Evolutionary conservation across 2,888 invertebrate species (phyloP), one percentile per base, ranked within the genome.

Genomic region (Caradrina kadenii): DNA sequence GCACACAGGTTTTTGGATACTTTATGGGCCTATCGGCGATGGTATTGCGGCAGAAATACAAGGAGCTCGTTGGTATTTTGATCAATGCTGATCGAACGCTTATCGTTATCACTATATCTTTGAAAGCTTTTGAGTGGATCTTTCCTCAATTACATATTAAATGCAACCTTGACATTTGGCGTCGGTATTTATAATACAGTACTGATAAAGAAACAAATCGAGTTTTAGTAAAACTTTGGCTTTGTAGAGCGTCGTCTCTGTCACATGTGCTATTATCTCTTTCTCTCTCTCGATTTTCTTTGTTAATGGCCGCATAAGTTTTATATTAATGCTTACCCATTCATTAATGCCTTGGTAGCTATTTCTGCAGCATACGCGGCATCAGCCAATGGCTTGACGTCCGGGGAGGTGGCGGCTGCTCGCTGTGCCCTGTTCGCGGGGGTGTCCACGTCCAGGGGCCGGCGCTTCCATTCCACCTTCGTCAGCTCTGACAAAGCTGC

Each of bases 371-470:
- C 96, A 84, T 97, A 97, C 0, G 97, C 98, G 0, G 96, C 93
- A 13, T 97, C 94, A 0, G 98, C 97, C 53, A 98, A 79, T 3
- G 96, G 95, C 21, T 97, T 96, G 0, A 97, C 97, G 49, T 93
- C 96, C 0, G 94, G 89, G 0, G 96, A 95, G 0, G 97, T 97
- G 60, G 97, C 97, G 0, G 97, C 96, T 0, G 97, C 97, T 60
- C 97, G 96, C 86, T 98, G 98, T 62, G 98, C 98, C 52, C 97
- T 96, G 78, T 96, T 97, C 31, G 97, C 97, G 0, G 98, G 97
- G 7, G 97, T 96, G 69, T 97, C 94, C 0, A 92, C 80, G 0
- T 91, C 92, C 52, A 97, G 82, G 0, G 97, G 96, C 22, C 72
- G 88, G 10, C 94, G 86, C 8, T 73, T 59, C 45, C 92, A 93